Evolutionary conservation across 2,113 vertebrate genomes (phyloP).

Genomic region (Centropus bengalensis): DNA sequence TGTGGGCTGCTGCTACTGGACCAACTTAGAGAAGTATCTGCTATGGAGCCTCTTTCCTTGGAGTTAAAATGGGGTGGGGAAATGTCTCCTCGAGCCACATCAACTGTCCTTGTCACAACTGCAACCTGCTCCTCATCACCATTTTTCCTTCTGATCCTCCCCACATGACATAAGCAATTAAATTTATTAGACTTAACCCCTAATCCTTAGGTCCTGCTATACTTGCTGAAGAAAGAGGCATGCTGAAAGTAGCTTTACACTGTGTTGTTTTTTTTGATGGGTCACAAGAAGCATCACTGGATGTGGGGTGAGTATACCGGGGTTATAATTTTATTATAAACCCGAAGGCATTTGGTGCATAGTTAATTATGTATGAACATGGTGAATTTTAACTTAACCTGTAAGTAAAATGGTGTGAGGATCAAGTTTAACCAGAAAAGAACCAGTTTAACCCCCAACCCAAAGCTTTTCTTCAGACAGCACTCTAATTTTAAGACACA

Average conservation of each 20-base stretch:
- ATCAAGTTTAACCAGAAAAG: background rate
- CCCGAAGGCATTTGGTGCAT: background rate
- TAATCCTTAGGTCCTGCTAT: background rate
- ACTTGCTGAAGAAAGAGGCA: background rate
- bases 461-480: background rate
- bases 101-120: background rate
- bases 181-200: background rate
- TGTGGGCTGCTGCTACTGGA: background rate
- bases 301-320: background rate
- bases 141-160: background rate
- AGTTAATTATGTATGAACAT: background rate
- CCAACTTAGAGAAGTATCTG: background rate
- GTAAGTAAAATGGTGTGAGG: background rate
- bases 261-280: background rate
- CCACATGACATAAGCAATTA: background rate
- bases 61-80: background rate
- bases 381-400: background rate
- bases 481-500: background rate
- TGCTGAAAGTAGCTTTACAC: fast-evolving
- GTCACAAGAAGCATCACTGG: background rate
- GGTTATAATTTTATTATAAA: background rate
- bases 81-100: background rate
- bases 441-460: background rate
- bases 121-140: background rate
- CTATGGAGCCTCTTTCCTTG: background rate